Conservation (phyloP, 92 coral and sea anemone species). For the Epizoanthus illoricatus region DNA sequence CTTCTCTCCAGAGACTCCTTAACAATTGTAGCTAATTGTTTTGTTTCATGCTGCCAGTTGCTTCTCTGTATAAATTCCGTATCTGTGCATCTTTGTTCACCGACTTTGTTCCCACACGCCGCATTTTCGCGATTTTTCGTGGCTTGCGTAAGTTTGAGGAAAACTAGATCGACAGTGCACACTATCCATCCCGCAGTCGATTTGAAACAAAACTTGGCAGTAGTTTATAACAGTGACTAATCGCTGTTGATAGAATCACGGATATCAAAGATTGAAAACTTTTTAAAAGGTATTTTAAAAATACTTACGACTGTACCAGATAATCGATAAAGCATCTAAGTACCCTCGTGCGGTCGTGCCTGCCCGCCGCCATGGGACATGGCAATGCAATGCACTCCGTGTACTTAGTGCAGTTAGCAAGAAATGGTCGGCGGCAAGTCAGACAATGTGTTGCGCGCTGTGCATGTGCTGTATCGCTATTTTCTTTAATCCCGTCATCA, state of each 20-base stretch:
- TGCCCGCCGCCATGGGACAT: background rate
- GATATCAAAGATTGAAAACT: background rate
- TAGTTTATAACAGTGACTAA: conserved; percentile 24
- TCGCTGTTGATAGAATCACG: background rate
- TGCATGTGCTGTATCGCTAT: no score
- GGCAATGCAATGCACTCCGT: background rate
- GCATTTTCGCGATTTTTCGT: no score
- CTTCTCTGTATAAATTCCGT: no score
- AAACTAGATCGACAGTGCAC: background rate
- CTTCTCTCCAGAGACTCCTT: no score
- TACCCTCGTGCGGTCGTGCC: background rate
- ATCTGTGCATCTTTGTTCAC: no score
- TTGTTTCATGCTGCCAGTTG: no score
- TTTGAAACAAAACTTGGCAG: background rate
- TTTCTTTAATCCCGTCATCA: no score
- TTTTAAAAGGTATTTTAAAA: conserved; percentile 1
- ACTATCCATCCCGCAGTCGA: background rate
- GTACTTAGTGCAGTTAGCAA: no score
- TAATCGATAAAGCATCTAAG: background rate
- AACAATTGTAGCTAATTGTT: no score
- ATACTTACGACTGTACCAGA: background rate
- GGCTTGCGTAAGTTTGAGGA: background rate
- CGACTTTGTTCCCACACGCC: no score
- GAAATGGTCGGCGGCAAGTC: no score
- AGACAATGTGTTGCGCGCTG: no score